Evolutionary conservation across 2,113 vertebrate species (phyloP).

Genomic region (Deroptyus accipitrinus): DNA sequence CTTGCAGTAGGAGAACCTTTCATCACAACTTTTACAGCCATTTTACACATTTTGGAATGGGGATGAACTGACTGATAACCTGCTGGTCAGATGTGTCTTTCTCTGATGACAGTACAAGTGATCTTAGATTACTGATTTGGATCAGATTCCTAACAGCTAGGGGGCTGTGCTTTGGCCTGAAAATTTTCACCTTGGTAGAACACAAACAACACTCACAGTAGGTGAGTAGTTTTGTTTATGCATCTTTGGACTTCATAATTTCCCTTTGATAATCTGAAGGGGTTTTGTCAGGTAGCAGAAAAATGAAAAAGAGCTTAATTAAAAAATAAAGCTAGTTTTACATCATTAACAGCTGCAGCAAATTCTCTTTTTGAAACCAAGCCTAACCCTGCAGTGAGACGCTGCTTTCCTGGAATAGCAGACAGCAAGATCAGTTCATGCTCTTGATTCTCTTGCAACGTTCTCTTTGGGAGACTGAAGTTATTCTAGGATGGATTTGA

Average conservation of each 20-base stretch:
- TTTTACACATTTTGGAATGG: background rate
- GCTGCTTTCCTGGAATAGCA: background rate
- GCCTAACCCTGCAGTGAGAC: background rate
- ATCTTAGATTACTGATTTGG: background rate
- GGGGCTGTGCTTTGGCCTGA: background rate
- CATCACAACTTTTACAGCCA: background rate
- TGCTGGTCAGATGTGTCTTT: background rate
- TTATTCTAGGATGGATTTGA: background rate
- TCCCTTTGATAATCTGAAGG: background rate
- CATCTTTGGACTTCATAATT: background rate
- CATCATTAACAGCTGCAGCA: background rate
- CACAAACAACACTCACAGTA: background rate
- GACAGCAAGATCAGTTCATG: background rate
- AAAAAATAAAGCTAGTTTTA: background rate
- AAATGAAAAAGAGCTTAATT: background rate
- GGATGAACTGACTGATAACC: background rate
- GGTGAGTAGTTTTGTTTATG: background rate
- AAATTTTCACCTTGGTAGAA: background rate
- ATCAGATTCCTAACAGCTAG: background rate
- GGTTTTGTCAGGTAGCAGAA: background rate
- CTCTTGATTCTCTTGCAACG: background rate
- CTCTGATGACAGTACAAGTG: background rate
- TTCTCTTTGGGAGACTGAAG: background rate
- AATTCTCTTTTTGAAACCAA: background rate
- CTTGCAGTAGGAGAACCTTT: background rate